phyloP scores from a whole-genome alignment of 2,888 invertebrate genomes.

The Lasius platythorax region DNA sequence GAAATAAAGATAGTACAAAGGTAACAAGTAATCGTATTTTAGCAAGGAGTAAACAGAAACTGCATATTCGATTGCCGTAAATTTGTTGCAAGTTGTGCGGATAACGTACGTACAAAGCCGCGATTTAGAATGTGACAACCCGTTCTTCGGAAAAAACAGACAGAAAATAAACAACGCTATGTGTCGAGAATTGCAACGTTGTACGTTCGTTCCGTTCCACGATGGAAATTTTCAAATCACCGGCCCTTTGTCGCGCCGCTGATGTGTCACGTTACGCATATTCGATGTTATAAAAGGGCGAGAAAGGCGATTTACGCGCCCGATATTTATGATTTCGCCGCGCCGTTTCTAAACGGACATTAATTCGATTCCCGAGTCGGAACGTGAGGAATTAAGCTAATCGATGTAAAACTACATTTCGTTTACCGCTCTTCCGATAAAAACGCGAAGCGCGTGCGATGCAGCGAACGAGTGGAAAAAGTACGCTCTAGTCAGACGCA shows the following conservation, averaged over 20 bases:
- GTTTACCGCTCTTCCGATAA: not conserved
- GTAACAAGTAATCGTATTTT: not conserved
- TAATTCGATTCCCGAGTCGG: conserved; percentile 32
- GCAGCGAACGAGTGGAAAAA: not conserved
- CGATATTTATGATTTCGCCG: conserved; percentile 16
- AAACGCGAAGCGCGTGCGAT: not conserved
- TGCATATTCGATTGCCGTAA: not conserved
- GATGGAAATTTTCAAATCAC: conserved; percentile 40
- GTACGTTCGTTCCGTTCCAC: not conserved
- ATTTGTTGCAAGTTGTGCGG: not conserved
- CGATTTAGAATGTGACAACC: not conserved
- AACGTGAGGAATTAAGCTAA: not conserved
- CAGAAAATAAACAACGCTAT: not conserved
- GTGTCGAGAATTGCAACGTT: not conserved
- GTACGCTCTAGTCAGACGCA: not conserved
- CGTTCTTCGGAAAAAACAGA: not conserved
- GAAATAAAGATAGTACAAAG: not conserved
- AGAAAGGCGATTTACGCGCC: conserved; percentile 4
- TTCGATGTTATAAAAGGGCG: conserved; percentile 10
- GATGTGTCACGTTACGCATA: conserved; percentile 23
- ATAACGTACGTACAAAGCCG: not conserved
- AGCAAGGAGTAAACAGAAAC: not conserved
- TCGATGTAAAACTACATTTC: not conserved
- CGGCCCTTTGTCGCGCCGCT: conserved; percentile 23
- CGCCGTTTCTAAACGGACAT: conserved; percentile 1